Evolutionary conservation across 2,888 invertebrate species (phyloP), one percentile per base, ranked within the genome.

Genomic region (Elegia similella): DNA sequence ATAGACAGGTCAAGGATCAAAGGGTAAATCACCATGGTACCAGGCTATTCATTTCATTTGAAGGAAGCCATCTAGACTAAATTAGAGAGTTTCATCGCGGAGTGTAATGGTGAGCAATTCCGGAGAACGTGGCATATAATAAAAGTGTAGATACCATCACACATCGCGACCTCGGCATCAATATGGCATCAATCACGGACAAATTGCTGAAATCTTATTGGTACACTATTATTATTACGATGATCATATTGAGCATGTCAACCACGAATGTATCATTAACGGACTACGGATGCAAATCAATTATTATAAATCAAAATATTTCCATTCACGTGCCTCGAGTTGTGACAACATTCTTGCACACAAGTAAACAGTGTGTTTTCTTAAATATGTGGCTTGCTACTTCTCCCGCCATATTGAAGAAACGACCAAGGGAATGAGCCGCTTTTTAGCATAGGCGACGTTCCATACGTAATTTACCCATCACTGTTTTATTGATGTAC

Each of bases 171-270:
- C 69, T 69, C 63, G 66, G 60, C 69, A 65, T 68, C 67, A 68
- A 69, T 71, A 68, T 62, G 66, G 60, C 69, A 65, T 68, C 67
- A 68, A 69, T 71, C 65, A 65, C 38, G 58, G 54, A 57, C 58
- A 53, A 58, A 60, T 59, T 60, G 55, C 53, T 60, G 53, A 55
- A 57, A 60, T 57, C 53, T 57, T 53, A 57, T 60, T 62, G 59
- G 60, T 59, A 44, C 32, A 56, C 54, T 42, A 53, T 52, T 57
- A 52, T 15, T 50, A 55, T 56, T 32, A 16, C 58, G 38, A 55
- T 56, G 57, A 59, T 58, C 59, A 57, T 56, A 59, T 59, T 58
- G 60, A 38, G 53, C 55, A 16, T 56, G 55, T 59, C 61, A 61
- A 50, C 56, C 38, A 46, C 48, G 55, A 52, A 52, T 50, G 30